Evolutionary conservation across 2,888 invertebrate genomes (phyloP), one percentile per base, ranked within the genome.

Genomic region (Nomada ferruginata): DNA sequence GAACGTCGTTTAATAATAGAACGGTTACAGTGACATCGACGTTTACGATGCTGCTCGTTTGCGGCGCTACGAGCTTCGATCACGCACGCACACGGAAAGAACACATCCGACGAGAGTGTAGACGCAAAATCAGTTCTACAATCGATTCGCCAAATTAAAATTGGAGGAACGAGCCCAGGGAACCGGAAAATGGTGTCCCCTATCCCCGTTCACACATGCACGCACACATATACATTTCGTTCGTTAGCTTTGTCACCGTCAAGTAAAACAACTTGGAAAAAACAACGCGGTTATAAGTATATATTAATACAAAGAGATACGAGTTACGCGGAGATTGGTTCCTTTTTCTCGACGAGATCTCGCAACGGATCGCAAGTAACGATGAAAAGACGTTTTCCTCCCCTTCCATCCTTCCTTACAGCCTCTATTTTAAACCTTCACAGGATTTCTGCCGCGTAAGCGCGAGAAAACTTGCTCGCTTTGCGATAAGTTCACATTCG

Each of bases 231-330:
- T 69, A 65, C 20, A 68, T 63, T 36, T 57, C 66, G 47, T 81
- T 63, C 68, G 50, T 64, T 50, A 73, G 52, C 47, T 69, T 82
- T 36, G 69, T 69, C 75, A 65, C 70, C 26, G 69, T 70, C 36
- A 82, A 59, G 77, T 74, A 73, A 66, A 73, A 83, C 64, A 73
- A 73, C 59, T 69, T 66, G 82, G 68, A 42, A 55, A 82, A 72
- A 82, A 74, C 47, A 83, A 83, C 77, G 55, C 47, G 68, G 44
- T 64, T 66, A 72, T 53, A 55, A 60, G 50, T 60, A 60, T 60
- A 60, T 50, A 47, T 57, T 69, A 77, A 68, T 78, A 77, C 65
- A 57, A 70, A 77, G 61, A 74, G 61, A 78, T 70, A 83, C 36
- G 23, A 47, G 11, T 68, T 57, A 71, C 66, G 66, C 61, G 47